phyloP scores from a whole-genome alignment of 1,140 invertebrate species.

The Caenorhabditis inopinata region DNA sequence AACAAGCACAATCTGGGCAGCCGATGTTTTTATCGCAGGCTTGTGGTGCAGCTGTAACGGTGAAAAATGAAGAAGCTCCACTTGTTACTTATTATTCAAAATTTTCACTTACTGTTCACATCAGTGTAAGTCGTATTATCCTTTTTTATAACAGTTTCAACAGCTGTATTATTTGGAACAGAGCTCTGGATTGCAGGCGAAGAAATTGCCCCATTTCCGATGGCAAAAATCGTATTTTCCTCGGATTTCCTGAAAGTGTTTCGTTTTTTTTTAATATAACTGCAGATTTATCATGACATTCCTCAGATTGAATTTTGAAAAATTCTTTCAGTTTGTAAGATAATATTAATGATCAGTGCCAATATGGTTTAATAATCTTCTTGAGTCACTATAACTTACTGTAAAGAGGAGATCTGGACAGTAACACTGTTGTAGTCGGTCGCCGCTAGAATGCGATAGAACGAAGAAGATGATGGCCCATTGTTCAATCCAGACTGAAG shows the following conservation, averaged over 20 bases:
- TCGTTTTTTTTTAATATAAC: too few species aligned
- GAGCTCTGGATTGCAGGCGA: background rate
- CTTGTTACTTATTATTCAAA: too few species aligned
- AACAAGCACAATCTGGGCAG: too few species aligned
- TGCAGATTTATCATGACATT: too few species aligned
- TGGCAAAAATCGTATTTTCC: background rate
- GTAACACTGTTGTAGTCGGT: background rate
- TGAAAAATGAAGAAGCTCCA: too few species aligned
- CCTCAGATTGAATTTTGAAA: too few species aligned
- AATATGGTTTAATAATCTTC: too few species aligned
- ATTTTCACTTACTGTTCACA: background rate
- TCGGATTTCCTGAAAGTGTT: background rate
- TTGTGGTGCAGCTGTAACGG: background rate
- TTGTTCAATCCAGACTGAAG: background rate
- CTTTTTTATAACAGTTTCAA: background rate
- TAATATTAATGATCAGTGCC: too few species aligned
- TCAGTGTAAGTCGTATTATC: background rate
- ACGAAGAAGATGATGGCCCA: background rate
- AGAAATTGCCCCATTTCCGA: conserved; percentile 1
- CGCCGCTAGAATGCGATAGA: background rate
- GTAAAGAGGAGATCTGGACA: background rate
- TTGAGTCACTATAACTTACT: background rate
- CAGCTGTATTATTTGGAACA: background rate
- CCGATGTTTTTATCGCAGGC: background rate
- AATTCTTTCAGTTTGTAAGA: too few species aligned